Base-by-base conservation (phyloP, 2,113 vertebrate genomes). In the Tetraodon nigroviridis region DNA sequence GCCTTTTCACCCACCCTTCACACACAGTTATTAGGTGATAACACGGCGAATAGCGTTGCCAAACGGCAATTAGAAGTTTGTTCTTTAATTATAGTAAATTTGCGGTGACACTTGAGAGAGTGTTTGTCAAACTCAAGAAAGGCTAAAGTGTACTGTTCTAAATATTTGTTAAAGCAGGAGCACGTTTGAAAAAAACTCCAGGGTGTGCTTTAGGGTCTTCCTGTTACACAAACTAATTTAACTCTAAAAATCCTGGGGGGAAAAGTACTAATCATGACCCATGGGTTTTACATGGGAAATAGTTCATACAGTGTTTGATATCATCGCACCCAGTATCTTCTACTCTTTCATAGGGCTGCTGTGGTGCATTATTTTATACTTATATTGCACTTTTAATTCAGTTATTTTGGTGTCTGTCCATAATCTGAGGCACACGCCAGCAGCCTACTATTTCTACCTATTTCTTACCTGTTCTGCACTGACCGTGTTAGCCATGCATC, bases 1-100 rank as follows among this genome's bases (percentile, higher is more conserved):
- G 74, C 77, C 78, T 81, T 85, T 84, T 75, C 79, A 82, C 82
- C 80, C 67, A 37, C 32, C 67, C 21, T n/a, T 51, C 48, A 66
- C 45, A 62, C 46, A 42, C 24, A 60, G 68, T 77, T 78, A 83
- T 81, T 46, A 10, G 42, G 66, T 29, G 54, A 62, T 48, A 20
- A 47, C 55, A 61, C 50, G 72, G 61, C 56, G 58, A 59, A 22
- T 37, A 45, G 71, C 20, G 46, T 16, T 59, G 45, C 61, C 7
- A 45, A 73, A 16, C 44, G 50, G 48, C 56, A 69, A 70, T 59
- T 61, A 50, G 54, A 13, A 42, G 6, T 64, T 61, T 19, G 47
- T 42, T 65, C 42, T 40, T 48, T 48, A 48, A 18, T 37, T 15
- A 52, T 17, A 37, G 10, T 20, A 49, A 45, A 50, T 16, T 1